Evolutionary conservation across 2,888 invertebrate genomes (phyloP).

Genomic region (Heteromurus nitidus): DNA sequence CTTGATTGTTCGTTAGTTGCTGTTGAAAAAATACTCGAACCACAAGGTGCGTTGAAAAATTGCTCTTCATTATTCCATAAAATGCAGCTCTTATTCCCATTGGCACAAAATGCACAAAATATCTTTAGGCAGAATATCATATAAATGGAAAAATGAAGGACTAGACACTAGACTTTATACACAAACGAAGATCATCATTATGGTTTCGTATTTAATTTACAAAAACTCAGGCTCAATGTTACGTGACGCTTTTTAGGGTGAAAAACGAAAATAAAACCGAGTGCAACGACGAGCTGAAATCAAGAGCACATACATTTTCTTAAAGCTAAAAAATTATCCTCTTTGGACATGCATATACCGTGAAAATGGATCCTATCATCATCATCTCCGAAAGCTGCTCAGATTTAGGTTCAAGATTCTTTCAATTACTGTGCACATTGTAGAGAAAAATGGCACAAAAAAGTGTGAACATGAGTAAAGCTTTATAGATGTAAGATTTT

Average conservation of each 20-base stretch:
- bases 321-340: slow-evolving; percentile 20
- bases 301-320: slow-evolving; percentile 25
- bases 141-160: background rate
- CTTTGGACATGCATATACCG: slow-evolving; percentile 2
- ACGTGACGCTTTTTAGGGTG: slow-evolving; percentile 16
- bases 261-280: slow-evolving; percentile 19
- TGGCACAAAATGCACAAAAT: slow-evolving; percentile 14
- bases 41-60: slow-evolving; percentile 32
- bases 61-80: slow-evolving; percentile 41
- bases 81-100: slow-evolving; percentile 11
- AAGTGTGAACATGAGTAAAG: background rate
- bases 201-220: background rate
- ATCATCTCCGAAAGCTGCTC: background rate
- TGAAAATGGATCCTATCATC: slow-evolving; percentile 36
- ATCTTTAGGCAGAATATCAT: background rate
- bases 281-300: slow-evolving; percentile 27
- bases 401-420: slow-evolving; percentile 47
- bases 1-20: slow-evolving; percentile 37
- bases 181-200: background rate
- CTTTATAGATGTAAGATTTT: background rate
- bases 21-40: slow-evolving; percentile 13
- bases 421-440: slow-evolving; percentile 5
- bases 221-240: slow-evolving; percentile 29
- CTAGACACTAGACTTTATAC: background rate
- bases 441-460: background rate